Evolutionary conservation across 2,888 invertebrate species (phyloP), one percentile per base, ranked within the genome.

Genomic region (Caenorhabditis afra): DNA sequence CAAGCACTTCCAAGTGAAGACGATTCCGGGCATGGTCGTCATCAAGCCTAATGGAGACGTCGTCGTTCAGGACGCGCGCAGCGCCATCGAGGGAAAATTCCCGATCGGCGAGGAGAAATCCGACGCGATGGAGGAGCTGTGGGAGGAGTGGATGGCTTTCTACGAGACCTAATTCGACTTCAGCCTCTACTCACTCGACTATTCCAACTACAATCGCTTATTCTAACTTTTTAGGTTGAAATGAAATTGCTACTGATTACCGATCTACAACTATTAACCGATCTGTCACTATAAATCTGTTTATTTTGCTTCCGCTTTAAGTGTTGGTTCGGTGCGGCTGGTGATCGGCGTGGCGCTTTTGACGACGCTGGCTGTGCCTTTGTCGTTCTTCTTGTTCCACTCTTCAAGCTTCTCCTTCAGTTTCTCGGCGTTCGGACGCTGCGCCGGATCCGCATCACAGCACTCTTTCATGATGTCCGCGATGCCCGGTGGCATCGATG

Each of bases 1-100:
- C 44, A 47, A 55, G 12, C 89, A 90, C 58, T 88, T 81, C 79
- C 87, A 87, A 47, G 83, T 89, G 44, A 88, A 88, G 58, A 88
- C 89, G 4, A 91, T 92, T 64, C 92, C 92, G 12, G 89, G 91
- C 23, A 86, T 92, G 52, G 85, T 91, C n/a, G 87, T 92, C 5
- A 82, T 92, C 16, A 90, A 90, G 75, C 90, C 90, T 23, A 89
- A 91, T 81, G 92, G 92, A n/a, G 87, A 89, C 18, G 87, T 91
- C 2, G 88, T 92, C 23, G 90, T 91, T 0, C 81, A 84, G 22
- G 91, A 90, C 73, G 92, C 92, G 3, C 87, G 92, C 16, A 91
- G 90, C 3, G 29, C 29, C 7, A 29, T 29, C 29, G 4, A 29
- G 7, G 29, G 7, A 29, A 29, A 29, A 7, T 29, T 3, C 29